Base-by-base conservation (phyloP, 2,888 invertebrate species). In the Athripsodes cinereus region DNA sequence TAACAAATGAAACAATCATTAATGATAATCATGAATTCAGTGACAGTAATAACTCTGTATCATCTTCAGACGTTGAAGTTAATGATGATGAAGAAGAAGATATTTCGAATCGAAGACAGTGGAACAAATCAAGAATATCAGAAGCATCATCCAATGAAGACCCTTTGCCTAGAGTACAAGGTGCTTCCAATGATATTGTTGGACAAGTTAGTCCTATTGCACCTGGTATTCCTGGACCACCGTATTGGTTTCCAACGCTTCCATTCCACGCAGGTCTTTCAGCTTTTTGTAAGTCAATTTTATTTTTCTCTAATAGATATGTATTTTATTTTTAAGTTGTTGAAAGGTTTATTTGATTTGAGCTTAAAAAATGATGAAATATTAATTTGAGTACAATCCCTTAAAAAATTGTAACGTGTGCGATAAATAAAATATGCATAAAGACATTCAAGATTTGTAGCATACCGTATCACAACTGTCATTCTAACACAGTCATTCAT, bases 241-340 rank as follows among this genome's bases (percentile, higher is more conserved):
- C 77, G 35, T 64, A 76, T 65, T 77, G 75, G 58, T 66, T 75
- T 61, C 80, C 75, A 61, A 76, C 73, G 21, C 70, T 76, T 1
- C 79, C 78, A 2, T 84, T 85, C 59, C 83, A 84, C 3, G 80
- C 81, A 50, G 81, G 81, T 13, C 72, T 81, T 46, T 80, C 81
- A 48, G 81, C 81, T 46, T 81, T 81, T 63, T 67, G 81, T 81
- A 66, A 81, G 81, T 80, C 60, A 20, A 53, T 6, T 31, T 31
- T 6, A 31, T 31, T 6, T 31, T 31, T 8, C 11, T 31, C 11
- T 31, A 6, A n/a, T n/a, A n/a, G n/a, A n/a, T n/a, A n/a, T n/a
- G n/a, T n/a, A n/a, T n/a, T n/a, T n/a, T n/a, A n/a, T n/a, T n/a
- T n/a, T n/a, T n/a, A n/a, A n/a, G n/a, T n/a, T n/a, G n/a, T n/a